These are phyloP conservation scores for Scylla paramamosain DNA, from an alignment of 1,140 invertebrate genomes.

Conservation along the genomic window DNA sequence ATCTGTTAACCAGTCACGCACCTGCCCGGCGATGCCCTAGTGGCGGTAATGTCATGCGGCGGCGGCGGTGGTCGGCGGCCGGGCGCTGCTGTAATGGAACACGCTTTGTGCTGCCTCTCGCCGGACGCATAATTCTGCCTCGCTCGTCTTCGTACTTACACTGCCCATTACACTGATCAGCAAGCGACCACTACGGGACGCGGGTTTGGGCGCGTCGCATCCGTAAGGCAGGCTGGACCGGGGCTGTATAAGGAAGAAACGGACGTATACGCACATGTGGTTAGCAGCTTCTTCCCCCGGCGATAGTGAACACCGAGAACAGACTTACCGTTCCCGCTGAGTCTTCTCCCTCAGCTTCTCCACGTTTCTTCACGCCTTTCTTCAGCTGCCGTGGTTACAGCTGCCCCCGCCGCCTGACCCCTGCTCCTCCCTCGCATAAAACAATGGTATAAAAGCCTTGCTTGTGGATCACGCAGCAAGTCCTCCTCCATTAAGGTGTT, in stretches of 20 bases:
- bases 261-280: neutral
- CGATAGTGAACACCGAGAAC: neutral
- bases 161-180: conserved; percentile 35
- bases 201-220: neutral
- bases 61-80: neutral
- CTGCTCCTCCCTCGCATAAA: neutral
- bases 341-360: neutral
- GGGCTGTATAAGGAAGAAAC: neutral
- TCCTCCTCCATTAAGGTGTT: conserved; percentile 4
- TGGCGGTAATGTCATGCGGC: neutral
- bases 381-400: neutral
- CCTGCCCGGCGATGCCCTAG: neutral
- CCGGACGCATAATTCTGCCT: conserved; percentile 41
- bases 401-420: neutral
- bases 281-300: neutral
- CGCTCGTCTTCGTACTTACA: conserved; percentile 13
- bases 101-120: conserved; percentile 34
- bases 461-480: conserved; percentile 9
- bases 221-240: neutral
- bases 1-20: no score
- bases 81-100: conserved; percentile 21
- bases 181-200: neutral
- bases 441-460: conserved; percentile 3
- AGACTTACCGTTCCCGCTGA: neutral
- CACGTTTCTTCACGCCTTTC: neutral